Evolutionary conservation across 1,140 invertebrate genomes (phyloP).

Genomic region (Spodoptera litura): DNA sequence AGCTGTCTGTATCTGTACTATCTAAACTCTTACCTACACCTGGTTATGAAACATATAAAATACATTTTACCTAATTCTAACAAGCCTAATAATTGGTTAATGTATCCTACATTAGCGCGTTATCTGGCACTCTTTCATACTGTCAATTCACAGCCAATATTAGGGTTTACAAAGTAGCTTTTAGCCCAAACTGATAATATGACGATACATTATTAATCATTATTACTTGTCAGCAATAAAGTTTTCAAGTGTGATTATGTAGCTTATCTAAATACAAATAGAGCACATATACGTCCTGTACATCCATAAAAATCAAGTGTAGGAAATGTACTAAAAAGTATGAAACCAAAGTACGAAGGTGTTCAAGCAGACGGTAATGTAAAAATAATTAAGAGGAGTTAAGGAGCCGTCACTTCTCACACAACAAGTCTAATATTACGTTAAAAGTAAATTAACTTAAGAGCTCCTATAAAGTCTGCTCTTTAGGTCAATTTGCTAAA

Average conservation of each 20-base stretch:
- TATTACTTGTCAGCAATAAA: background rate
- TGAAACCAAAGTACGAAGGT: no score
- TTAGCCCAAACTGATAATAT: slow-evolving; percentile 2
- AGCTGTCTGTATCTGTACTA: no score
- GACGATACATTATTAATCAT: slow-evolving; percentile 1
- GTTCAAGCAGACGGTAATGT: background rate
- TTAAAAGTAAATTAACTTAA: slow-evolving; percentile 39
- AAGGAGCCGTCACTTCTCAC: slow-evolving; percentile 2
- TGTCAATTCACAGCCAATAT: slow-evolving; percentile 8
- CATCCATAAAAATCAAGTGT: no score
- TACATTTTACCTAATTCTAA: no score
- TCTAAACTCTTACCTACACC: no score
- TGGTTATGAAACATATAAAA: no score
- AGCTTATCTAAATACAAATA: no score
- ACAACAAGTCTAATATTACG: slow-evolving; percentile 19
- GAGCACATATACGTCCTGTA: no score
- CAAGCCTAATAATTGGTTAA: background rate
- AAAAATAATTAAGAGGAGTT: slow-evolving; percentile 1
- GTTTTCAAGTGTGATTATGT: background rate
- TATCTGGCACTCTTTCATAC: background rate
- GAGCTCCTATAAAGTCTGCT: slow-evolving; percentile 25
- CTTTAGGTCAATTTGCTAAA: slow-evolving; percentile 31
- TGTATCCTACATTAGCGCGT: background rate
- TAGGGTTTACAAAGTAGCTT: slow-evolving; percentile 19
- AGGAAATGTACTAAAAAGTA: no score